Evolutionary conservation across 2,797 vertebrate genomes (phyloP).

Genomic region (Eulemur rubriventer): DNA sequence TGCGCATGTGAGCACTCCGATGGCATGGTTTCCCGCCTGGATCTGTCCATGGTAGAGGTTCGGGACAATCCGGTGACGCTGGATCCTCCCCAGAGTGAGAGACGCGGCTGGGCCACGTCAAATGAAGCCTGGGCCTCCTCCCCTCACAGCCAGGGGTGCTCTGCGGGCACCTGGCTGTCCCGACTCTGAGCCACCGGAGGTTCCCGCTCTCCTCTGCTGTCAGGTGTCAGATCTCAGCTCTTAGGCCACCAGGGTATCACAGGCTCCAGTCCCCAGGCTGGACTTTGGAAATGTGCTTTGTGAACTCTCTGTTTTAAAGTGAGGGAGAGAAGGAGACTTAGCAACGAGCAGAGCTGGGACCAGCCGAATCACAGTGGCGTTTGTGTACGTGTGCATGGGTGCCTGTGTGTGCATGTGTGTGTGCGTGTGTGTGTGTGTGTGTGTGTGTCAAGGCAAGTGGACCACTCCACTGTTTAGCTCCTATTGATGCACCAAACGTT

Average conservation of each 20-base stretch:
- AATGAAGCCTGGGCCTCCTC: background rate
- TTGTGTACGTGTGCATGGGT: background rate
- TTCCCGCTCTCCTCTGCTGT: background rate
- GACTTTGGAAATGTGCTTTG: background rate
- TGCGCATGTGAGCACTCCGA: rapidly evolving
- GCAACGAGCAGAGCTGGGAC: background rate
- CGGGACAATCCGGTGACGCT: background rate
- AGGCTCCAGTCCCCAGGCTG: background rate
- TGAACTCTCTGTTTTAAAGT: constrained; percentile 22
- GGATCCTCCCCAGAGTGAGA: background rate
- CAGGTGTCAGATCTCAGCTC: background rate
- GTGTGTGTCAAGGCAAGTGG: constrained; percentile 15
- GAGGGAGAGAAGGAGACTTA: background rate
- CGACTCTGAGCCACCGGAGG: background rate
- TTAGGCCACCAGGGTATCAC: background rate
- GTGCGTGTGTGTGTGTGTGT: background rate
- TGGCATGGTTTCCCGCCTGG: background rate
- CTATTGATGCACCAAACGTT: constrained; percentile 71
- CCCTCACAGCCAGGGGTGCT: rapidly evolving
- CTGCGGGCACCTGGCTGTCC: too few species aligned
- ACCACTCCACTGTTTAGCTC: constrained; percentile 48
- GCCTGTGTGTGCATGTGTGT: background rate
- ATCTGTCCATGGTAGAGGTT: background rate
- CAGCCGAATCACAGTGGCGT: background rate
- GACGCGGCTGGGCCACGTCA: rapidly evolving